Conservation (phyloP, 2,888 invertebrate genomes). For the Chloroclysta siterata region DNA sequence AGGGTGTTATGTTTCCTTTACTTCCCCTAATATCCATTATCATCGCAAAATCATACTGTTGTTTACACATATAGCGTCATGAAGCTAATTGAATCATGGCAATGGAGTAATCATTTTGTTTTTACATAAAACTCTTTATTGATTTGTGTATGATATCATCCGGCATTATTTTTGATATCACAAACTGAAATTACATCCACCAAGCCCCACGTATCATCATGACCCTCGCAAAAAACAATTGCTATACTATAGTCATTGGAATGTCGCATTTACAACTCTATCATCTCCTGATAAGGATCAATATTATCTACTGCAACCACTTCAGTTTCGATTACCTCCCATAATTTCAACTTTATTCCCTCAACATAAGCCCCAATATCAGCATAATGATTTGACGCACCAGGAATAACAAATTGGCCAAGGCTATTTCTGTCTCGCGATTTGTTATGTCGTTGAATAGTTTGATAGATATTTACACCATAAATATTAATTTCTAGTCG, state of each 20-base stretch:
- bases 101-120: constrained; percentile 6
- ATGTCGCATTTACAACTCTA: constrained; percentile 7
- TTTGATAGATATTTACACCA: constrained; percentile 1
- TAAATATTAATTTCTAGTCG: constrained; percentile 17
- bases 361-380: constrained; percentile 5
- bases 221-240: constrained; percentile 32
- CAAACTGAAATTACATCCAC: constrained; percentile 12
- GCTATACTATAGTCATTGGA: constrained; percentile 20
- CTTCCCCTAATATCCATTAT: too few species aligned
- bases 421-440: constrained; percentile 14
- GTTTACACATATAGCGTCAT: too few species aligned
- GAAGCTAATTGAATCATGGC: too few species aligned
- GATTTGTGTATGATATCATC: constrained; percentile 2
- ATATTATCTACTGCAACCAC: constrained; percentile 17
- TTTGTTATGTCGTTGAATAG: constrained; percentile 5
- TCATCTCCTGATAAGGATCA: constrained; percentile 12
- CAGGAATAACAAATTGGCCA: constrained; percentile 11
- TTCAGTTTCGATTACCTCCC: neutral
- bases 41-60: too few species aligned
- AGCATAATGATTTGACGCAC: constrained; percentile 6
- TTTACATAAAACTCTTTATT: constrained; percentile 9
- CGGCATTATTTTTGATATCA: constrained; percentile 14
- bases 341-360: constrained; percentile 9
- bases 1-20: too few species aligned
- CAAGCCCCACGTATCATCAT: constrained; percentile 12